Evolutionary conservation across 2,888 invertebrate genomes (phyloP).

Genomic region (Aricia artaxerxes): DNA sequence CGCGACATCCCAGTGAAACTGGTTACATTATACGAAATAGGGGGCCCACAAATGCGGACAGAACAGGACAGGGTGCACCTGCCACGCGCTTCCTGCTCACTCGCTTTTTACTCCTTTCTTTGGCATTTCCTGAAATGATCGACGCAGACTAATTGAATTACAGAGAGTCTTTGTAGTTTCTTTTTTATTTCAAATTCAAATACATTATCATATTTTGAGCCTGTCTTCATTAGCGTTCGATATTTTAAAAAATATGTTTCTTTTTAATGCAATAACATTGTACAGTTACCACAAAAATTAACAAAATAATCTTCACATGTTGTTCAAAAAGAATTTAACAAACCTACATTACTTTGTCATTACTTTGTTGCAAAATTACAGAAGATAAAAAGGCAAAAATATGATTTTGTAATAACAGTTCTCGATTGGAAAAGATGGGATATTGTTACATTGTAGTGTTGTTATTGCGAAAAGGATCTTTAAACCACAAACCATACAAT

Average conservation of each 20-base stretch:
- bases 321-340: not conserved
- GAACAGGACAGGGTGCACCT: conserved; percentile 61
- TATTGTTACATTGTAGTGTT: not conserved
- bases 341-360: not conserved
- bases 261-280: not conserved
- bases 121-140: conserved; percentile 59
- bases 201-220: not conserved
- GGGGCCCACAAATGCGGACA: conserved; percentile 43
- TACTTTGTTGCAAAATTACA: conserved; percentile 18
- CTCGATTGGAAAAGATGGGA: conserved; percentile 11
- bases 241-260: not conserved
- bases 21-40: conserved; percentile 30
- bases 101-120: conserved; percentile 48
- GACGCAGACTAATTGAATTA: conserved; percentile 31
- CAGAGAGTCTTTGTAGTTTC: conserved; percentile 2
- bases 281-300: not conserved
- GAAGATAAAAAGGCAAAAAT: not conserved
- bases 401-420: conserved; percentile 7
- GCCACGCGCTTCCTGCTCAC: conserved; percentile 58
- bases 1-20: not conserved
- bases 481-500: not conserved
- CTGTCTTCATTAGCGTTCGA: not conserved
- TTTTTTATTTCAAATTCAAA: not conserved
- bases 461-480: not conserved
- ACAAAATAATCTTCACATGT: not conserved